phyloP scores from a whole-genome alignment of 37 sponge, comb jelly and placozoan species.

The Diacarnus erythraeanus region DNA sequence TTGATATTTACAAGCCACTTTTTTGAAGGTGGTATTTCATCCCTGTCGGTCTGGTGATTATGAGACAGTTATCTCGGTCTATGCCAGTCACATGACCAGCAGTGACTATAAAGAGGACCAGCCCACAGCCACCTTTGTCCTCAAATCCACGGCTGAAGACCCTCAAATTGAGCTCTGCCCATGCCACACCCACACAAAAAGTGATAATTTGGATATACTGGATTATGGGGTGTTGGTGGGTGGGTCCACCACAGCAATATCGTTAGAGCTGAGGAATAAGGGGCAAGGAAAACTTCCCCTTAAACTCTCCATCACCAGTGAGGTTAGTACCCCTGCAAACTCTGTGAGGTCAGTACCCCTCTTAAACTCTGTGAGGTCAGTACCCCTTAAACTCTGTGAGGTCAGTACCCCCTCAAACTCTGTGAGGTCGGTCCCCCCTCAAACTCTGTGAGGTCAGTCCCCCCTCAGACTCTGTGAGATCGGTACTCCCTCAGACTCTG shows the following conservation, averaged over 20 bases:
- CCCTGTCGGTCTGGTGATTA: constrained; percentile 46
- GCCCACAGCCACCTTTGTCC: constrained; percentile 9
- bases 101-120: neutral
- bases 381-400: too few relatives aligned
- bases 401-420: too few relatives aligned
- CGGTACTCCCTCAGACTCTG: too few relatives aligned
- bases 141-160: constrained; percentile 56
- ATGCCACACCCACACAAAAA: neutral
- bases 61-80: constrained; percentile 32
- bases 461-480: too few relatives aligned
- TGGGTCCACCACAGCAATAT: constrained; percentile 23
- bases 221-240: constrained; percentile 65
- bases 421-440: too few relatives aligned
- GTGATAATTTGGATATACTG: constrained; percentile 4
- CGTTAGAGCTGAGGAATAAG: constrained; percentile 46
- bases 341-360: too few relatives aligned
- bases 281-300: constrained; percentile 57
- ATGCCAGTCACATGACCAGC: constrained; percentile 31
- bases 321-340: too few relatives aligned
- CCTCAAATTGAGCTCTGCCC: constrained; percentile 46
- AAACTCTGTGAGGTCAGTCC: too few relatives aligned
- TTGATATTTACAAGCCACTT: too few relatives aligned
- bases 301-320: constrained; percentile 30
- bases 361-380: too few relatives aligned
- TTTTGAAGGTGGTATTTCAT: constrained; percentile 44